Evolutionary conservation across 2,888 invertebrate genomes (phyloP), one percentile per base, ranked within the genome.

Genomic region (Sesamia inferens): DNA sequence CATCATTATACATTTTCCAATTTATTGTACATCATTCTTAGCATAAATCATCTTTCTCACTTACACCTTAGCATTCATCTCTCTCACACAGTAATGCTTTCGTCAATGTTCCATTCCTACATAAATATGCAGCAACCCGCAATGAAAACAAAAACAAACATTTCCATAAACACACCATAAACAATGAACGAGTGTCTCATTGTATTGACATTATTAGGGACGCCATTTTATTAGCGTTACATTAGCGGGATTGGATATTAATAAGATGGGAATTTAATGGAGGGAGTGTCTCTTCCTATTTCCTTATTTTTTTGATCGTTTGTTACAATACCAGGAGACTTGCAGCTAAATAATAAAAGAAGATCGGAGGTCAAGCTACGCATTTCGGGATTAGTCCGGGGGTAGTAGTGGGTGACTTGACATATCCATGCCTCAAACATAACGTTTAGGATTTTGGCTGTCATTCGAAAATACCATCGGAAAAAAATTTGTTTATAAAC

Each of bases 161-260:
- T 62, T 64, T 68, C 51, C 44, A 69, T 61, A 22, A 75, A 67
- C 66, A 67, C 42, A 44, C 62, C 58, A 64, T 79, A 81, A 76
- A 70, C 66, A 68, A 54, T 57, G 2, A 68, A 68, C 72, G 74
- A 75, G 48, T 76, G 76, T 76, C 70, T 16, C 31, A 70, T 81
- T 70, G 59, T 76, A 55, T 48, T 59, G 44, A 31, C 63, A 67
- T 61, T 48, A 66, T 63, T 63, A 22, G 2, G 24, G 8, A 6
- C 47, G 55, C 69, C 55, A 73, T 70, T 82, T 77, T 79, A 76
- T 57, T 63, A 63, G 61, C 16, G 22, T n/a, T 19, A 76, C 77
- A 84, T 84, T 84, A 84, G 71, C 58, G 42, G 67, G 66, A 82
- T 84, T 82, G 79, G 70, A 76, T 77, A 51, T 78, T 77, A 82